Conservation (phyloP, 2,113 vertebrate genomes). For the Myanophis thanlyinensis region DNA sequence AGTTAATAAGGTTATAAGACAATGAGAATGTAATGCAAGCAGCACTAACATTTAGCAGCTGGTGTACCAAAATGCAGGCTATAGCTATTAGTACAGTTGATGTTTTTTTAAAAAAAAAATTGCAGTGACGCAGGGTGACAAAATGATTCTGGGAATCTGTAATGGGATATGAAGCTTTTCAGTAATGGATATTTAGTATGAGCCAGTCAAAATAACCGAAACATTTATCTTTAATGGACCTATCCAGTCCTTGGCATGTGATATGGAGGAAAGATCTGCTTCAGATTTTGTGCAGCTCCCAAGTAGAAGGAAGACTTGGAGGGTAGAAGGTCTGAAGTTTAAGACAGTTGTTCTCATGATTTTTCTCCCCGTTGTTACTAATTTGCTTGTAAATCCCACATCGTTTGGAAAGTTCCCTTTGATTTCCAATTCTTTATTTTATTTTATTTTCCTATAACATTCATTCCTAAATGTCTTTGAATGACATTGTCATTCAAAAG, state of each 20-base stretch:
- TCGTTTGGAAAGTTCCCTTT: neutral
- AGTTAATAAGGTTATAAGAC: conserved; percentile 39
- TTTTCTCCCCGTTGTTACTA: neutral
- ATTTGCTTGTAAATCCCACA: neutral
- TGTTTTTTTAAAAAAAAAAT: neutral
- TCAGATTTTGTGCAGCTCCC: neutral
- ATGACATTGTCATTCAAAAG: neutral
- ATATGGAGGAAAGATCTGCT: neutral
- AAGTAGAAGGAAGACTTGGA: neutral
- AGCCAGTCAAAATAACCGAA: conserved; percentile 25
- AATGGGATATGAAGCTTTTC: conserved; percentile 24
- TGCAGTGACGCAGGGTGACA: conserved; percentile 11
- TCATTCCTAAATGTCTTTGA: neutral
- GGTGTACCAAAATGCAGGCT: conserved; percentile 38
- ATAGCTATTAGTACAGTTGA: neutral
- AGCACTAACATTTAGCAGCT: conserved; percentile 33
- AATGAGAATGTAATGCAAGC: conserved; percentile 14
- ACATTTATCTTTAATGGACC: conserved; percentile 1
- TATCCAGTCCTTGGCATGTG: neutral
- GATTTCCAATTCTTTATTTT: neutral
- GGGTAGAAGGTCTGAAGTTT: neutral
- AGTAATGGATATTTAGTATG: conserved; percentile 23
- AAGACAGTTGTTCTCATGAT: neutral
- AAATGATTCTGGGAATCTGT: conserved; percentile 29
- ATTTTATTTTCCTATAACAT: neutral